Conservation (phyloP, 2,888 invertebrate species). For the Tipula confusa region DNA sequence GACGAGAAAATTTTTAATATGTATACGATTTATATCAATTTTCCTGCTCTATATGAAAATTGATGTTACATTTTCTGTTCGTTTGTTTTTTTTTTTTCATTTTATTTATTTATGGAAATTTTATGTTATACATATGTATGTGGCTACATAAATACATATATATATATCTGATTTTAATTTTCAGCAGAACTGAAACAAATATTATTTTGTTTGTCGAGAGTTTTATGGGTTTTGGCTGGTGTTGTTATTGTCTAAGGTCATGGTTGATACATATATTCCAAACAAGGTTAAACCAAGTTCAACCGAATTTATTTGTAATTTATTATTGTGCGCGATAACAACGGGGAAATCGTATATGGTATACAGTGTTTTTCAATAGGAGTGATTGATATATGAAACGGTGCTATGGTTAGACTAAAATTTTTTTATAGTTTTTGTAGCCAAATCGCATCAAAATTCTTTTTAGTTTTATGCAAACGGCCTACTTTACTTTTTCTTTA, state of each 20-base stretch:
- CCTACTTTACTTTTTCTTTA: too few species aligned
- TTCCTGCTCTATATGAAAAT: not conserved
- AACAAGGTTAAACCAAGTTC: slow-evolving; percentile 25
- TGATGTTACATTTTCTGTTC: not conserved
- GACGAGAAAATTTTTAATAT: not conserved
- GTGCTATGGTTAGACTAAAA: too few species aligned
- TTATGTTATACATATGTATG: not conserved
- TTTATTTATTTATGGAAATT: slow-evolving; percentile 25
- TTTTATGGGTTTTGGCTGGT: not conserved
- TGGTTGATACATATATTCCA: not conserved
- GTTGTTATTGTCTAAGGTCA: slow-evolving; percentile 14
- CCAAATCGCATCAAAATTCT: too few species aligned
- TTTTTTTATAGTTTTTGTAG: too few species aligned
- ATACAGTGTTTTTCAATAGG: too few species aligned
- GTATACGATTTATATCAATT: not conserved
- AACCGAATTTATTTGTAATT: not conserved
- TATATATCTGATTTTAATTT: not conserved
- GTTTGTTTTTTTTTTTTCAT: not conserved
- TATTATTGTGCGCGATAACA: not conserved
- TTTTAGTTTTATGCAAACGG: too few species aligned
- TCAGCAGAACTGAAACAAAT: not conserved
- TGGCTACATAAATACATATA: too few species aligned
- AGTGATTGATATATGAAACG: too few species aligned
- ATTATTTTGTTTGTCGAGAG: not conserved
- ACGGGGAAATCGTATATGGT: not conserved